Evolutionary conservation across 2,797 vertebrate species (phyloP).

Genomic region (Bovichtus variegatus): DNA sequence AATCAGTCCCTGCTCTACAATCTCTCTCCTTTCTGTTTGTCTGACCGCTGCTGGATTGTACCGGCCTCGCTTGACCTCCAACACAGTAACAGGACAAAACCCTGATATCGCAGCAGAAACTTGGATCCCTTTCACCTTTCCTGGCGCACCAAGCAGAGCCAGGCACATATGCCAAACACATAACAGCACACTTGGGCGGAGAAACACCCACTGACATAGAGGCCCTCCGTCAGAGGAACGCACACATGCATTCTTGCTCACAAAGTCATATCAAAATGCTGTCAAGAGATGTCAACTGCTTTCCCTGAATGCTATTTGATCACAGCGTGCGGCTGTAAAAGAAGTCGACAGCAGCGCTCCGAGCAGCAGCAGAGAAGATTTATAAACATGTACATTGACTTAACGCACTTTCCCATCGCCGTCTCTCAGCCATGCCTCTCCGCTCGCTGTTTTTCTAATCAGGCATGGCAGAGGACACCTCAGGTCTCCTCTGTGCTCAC

Average conservation of each 20-base stretch:
- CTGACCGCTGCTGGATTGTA: constrained; percentile 20
- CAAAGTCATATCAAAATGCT: constrained; percentile 53
- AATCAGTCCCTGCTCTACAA: constrained; percentile 24
- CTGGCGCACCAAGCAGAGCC: not conserved
- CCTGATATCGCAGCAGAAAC: constrained; percentile 31
- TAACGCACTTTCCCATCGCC: constrained; percentile 30
- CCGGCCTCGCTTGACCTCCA: constrained; percentile 55
- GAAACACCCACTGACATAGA: constrained; percentile 23
- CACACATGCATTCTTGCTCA: constrained; percentile 33
- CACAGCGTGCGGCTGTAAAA: constrained; percentile 33
- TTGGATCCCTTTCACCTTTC: constrained; percentile 17
- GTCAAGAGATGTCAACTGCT: constrained; percentile 52
- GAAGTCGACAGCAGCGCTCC: constrained; percentile 43
- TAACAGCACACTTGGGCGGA: not conserved
- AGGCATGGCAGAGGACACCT: constrained; percentile 75
- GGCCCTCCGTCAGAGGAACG: constrained; percentile 28
- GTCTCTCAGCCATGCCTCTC: constrained; percentile 30
- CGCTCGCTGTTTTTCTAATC: constrained; percentile 69
- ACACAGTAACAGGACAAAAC: constrained; percentile 22
- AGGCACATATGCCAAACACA: constrained; percentile 27
- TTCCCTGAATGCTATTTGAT: constrained; percentile 49
- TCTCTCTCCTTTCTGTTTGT: constrained; percentile 21
- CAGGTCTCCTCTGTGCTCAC: constrained; percentile 56
- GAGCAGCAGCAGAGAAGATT: constrained; percentile 41
- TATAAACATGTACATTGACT: constrained; percentile 45